Evolutionary conservation across 1,140 invertebrate genomes (phyloP), one percentile per base, ranked within the genome.

Genomic region (Aphidius gifuensis): DNA sequence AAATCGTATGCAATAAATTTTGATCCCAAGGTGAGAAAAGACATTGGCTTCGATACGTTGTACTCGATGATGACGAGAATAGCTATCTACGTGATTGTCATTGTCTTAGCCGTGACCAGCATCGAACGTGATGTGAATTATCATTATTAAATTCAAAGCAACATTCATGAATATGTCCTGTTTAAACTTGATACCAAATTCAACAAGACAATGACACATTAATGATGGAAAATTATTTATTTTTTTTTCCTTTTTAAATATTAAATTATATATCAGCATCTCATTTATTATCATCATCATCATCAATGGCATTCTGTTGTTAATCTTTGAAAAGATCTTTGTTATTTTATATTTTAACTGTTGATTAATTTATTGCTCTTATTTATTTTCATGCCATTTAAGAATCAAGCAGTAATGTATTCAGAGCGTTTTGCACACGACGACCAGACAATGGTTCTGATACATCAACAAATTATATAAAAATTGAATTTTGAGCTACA

Each of bases 21-120:
- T 58, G 48, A 51, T 57, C 38, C 44, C 55, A 63, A 63, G 61
- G 61, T 63, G 61, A 63, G 61, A 63, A 53, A 55, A 58, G 39
- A 55, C 56, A 58, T 66, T 58, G 42, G 47, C 43, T 62, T 54
- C 65, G 65, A 61, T 66, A 64, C 55, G 55, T 55, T 44, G 53
- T 51, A 58, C 43, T 58, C 49, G 56, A 62, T 61, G 57, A 62
- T 49, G 60, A 66, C 63, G 63, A 62, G 65, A 66, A 64, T 66
- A 66, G 65, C 60, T 60, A 54, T 48, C 55, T 64, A 66, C 65
- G 65, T 66, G 65, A 66, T 66, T 58, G 50, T 61, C 58, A 61
- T 55, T 56, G 64, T 65, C 56, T 62, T 51, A 64, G 65, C 46
- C 54, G 53, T 64, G 55, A 61, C 53, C 65, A 55, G 42, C 48